These are phyloP conservation scores for Chromobotia macracanthus DNA, from an alignment of 2,797 vertebrate species.

Conservation along the genomic window DNA sequence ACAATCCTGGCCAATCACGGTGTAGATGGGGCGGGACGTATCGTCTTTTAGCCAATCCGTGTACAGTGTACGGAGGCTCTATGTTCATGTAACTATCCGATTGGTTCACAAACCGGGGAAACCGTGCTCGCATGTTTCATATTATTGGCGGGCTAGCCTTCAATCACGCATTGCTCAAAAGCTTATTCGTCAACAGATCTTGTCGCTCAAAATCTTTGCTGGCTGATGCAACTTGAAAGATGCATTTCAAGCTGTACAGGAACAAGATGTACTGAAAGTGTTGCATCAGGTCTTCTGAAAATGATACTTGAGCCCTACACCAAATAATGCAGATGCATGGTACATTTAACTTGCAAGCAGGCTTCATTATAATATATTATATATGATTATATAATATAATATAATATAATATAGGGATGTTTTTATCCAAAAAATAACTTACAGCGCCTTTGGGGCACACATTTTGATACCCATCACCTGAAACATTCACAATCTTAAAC, in stretches of 20 bases:
- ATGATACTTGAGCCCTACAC: not conserved
- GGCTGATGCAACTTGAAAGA: constrained; percentile 77
- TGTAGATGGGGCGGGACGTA: rapidly evolving
- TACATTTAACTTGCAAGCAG: not conserved
- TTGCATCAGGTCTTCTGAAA: constrained; percentile 70
- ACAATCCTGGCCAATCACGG: constrained; percentile 64
- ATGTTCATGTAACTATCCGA: not conserved
- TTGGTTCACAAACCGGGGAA: constrained; percentile 48
- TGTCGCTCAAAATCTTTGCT: constrained; percentile 53
- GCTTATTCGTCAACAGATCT: constrained; percentile 57
- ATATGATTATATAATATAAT: not conserved
- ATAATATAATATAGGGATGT: no score
- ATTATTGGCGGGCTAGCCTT: constrained; percentile 53
- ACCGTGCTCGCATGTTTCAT: rapidly evolving
- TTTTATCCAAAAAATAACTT: no score
- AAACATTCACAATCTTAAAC: no score
- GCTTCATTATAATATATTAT: not conserved
- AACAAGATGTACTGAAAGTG: constrained; percentile 50
- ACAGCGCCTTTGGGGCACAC: no score
- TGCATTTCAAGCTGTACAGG: constrained; percentile 63
- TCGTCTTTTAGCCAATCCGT: constrained; percentile 59
- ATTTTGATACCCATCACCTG: no score
- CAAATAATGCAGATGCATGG: not conserved
- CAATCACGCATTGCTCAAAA: not conserved
- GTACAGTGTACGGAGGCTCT: constrained; percentile 11